A percentile compares a stretch with the other conserved stretches of the same genome.
These are phyloP conservation scores for Ceyx melanurus DNA, from an alignment of 2,113 vertebrate genomes.

Conservation along the genomic window DNA sequence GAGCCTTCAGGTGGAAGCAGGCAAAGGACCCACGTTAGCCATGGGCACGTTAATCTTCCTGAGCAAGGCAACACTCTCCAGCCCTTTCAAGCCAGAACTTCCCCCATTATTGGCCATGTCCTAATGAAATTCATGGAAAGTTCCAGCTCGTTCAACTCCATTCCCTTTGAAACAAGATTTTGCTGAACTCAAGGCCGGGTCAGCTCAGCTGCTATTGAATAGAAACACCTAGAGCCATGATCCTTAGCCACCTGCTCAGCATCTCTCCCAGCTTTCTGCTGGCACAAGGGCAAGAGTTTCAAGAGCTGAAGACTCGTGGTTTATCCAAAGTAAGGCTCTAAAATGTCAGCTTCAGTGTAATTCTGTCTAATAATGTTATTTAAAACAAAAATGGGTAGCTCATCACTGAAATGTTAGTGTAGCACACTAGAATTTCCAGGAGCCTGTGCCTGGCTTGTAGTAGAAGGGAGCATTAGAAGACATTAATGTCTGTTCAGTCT, in stretches of 20 bases:
- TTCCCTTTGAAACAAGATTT: background rate
- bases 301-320: background rate
- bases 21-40: background rate
- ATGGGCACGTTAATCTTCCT: accelerated
- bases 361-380: background rate
- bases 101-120: accelerated
- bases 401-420: background rate
- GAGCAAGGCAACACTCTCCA: background rate
- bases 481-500: background rate
- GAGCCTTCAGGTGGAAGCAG: background rate
- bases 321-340: background rate
- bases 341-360: background rate
- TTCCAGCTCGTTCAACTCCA: background rate
- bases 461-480: background rate
- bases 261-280: background rate
- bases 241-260: background rate
- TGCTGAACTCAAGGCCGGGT: background rate
- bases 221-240: accelerated
- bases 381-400: background rate
- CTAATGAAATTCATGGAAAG: background rate
- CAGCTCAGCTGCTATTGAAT: accelerated
- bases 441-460: accelerated
- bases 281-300: accelerated
- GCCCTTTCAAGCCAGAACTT: background rate
- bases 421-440: background rate